phyloP scores from a whole-genome alignment of 2,888 invertebrate species.

The Drosophila niveifrons region DNA sequence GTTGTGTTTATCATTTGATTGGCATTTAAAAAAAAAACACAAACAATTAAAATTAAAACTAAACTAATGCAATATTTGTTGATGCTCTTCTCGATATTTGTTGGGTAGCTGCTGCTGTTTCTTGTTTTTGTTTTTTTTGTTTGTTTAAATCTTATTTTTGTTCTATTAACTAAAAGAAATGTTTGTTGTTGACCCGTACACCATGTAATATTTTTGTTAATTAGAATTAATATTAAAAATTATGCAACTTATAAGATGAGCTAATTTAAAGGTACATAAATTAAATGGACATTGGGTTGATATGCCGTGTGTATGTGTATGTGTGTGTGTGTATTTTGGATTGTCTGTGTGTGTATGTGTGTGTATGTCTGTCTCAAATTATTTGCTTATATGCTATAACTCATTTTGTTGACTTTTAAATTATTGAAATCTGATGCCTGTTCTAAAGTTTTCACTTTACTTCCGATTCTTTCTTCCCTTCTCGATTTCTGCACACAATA shows the following conservation, averaged over 20 bases:
- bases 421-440: slow-evolving; percentile 4
- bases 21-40: slow-evolving; percentile 30
- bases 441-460: slow-evolving; percentile 7
- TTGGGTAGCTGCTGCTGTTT: slow-evolving; percentile 12
- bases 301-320: slow-evolving; percentile 62
- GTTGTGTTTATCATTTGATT: slow-evolving; percentile 35
- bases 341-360: slow-evolving; percentile 34
- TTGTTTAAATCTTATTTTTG: slow-evolving; percentile 6
- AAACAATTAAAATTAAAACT: slow-evolving; percentile 49
- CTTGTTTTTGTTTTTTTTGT: not conserved
- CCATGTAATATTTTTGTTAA: slow-evolving; percentile 60
- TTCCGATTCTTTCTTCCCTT: slow-evolving; percentile 3
- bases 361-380: slow-evolving; percentile 34
- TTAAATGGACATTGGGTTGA: slow-evolving; percentile 74
- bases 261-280: slow-evolving; percentile 72
- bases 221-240: slow-evolving; percentile 47
- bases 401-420: slow-evolving; percentile 27
- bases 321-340: slow-evolving; percentile 16
- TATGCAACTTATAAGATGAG: slow-evolving; percentile 60
- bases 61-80: slow-evolving; percentile 22
- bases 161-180: slow-evolving; percentile 19
- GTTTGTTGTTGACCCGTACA: slow-evolving; percentile 65
- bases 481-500: slow-evolving; percentile 24
- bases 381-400: slow-evolving; percentile 44
- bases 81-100: slow-evolving; percentile 17